Conservation (phyloP, 1,140 invertebrate genomes). For the Hycleus cichorii region DNA sequence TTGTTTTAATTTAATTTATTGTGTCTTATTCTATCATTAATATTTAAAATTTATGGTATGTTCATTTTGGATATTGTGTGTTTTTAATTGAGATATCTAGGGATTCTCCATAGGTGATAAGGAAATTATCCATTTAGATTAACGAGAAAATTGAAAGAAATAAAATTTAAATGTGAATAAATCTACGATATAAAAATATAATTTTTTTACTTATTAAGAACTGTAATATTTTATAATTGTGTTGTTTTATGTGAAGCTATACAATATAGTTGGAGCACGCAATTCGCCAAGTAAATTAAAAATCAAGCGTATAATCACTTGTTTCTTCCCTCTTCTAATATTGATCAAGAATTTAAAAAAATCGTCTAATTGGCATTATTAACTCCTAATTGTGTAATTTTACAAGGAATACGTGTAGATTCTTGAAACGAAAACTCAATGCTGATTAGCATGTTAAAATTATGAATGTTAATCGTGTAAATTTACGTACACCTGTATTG, state of each 20-base stretch:
- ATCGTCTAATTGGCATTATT: no score
- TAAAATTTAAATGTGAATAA: constrained; percentile 8
- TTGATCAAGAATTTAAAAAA: no score
- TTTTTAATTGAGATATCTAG: no score
- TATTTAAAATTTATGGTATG: constrained; percentile 20
- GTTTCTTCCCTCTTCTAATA: no score
- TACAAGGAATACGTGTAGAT: no score
- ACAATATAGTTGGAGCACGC: constrained; percentile 7
- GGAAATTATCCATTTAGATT: background rate
- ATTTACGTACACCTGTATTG: background rate
- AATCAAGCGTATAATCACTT: no score
- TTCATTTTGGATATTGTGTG: constrained; percentile 1
- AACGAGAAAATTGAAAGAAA: background rate
- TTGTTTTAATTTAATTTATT: no score
- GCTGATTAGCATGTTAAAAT: no score
- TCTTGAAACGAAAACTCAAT: no score
- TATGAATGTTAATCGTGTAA: background rate
- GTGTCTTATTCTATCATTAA: background rate
- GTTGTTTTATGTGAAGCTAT: constrained; percentile 20
- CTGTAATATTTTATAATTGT: constrained; percentile 15
- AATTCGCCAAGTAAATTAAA: constrained; percentile 8
- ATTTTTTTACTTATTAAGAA: constrained; percentile 14
- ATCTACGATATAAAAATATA: constrained; percentile 10
- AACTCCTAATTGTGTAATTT: no score
- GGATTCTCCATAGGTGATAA: background rate